Evolutionary conservation across 2,888 invertebrate species (phyloP).

Genomic region (Tortricodes alternella): DNA sequence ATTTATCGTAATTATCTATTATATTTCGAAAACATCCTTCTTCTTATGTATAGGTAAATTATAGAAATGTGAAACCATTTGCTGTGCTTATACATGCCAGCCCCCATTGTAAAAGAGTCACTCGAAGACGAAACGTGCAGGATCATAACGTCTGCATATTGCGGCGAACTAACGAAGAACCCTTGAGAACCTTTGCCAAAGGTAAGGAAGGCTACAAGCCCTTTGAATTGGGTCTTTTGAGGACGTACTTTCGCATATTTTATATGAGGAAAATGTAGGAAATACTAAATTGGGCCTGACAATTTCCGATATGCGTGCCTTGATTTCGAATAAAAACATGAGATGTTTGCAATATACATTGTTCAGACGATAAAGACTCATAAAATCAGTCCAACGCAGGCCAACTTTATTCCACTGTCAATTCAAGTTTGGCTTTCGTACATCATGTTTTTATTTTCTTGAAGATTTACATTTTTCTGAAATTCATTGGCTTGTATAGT

Average conservation of each 20-base stretch:
- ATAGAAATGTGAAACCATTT: too few relatives aligned
- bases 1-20: too few relatives aligned
- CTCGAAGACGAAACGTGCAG: constrained; percentile 48
- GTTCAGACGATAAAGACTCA: too few relatives aligned
- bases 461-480: neutral
- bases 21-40: too few relatives aligned
- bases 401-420: too few relatives aligned
- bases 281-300: constrained; percentile 2
- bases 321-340: neutral
- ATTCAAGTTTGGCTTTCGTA: too few relatives aligned
- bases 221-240: constrained; percentile 42
- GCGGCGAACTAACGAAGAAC: constrained; percentile 59
- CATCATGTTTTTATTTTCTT: neutral
- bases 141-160: constrained; percentile 56
- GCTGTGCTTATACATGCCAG: neutral
- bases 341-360: too few relatives aligned
- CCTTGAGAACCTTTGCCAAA: constrained; percentile 46
- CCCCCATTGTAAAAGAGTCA: constrained; percentile 36
- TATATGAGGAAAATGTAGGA: constrained; percentile 3
- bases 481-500: neutral
- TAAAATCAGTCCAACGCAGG: too few relatives aligned
- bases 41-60: too few relatives aligned
- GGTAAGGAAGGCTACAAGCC: constrained; percentile 45
- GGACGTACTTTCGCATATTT: neutral
- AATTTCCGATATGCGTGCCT: neutral